Evolutionary conservation across 35 echinoderm and acorn worm species (phyloP).

Genomic region (Apostichopus japonicus): DNA sequence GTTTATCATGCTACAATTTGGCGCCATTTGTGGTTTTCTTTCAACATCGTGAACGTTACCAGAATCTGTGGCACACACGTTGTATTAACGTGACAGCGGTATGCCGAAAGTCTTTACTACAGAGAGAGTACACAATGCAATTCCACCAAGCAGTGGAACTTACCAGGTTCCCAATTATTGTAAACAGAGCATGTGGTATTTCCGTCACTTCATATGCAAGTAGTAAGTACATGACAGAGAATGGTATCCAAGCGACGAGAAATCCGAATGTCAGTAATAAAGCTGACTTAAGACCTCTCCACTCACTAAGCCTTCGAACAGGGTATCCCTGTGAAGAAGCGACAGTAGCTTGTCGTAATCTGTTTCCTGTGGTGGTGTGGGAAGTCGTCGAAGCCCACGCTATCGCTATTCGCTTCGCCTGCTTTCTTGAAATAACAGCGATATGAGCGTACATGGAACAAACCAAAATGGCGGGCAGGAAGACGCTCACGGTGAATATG

Average conservation of each 20-base stretch:
- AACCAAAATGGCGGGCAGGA: slow-evolving; percentile 17
- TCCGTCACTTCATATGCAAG: slow-evolving; percentile 19
- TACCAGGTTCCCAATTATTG: neutral
- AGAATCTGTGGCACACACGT: neutral
- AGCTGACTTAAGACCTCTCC: slow-evolving; percentile 19
- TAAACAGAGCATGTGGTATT: neutral
- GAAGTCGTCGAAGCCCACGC: neutral
- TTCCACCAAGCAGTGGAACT: slow-evolving; percentile 29
- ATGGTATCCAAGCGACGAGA: slow-evolving; percentile 17
- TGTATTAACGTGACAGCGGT: neutral
- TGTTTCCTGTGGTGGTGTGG: no score
- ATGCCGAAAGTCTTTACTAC: slow-evolving; percentile 18
- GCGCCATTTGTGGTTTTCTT: no score
- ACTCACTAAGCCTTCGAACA: slow-evolving; percentile 13
- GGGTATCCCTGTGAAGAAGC: neutral
- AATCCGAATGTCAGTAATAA: slow-evolving; percentile 17
- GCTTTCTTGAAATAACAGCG: neutral
- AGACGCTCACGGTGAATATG: slow-evolving; percentile 14
- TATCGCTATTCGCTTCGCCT: neutral
- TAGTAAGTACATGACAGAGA: slow-evolving; percentile 1
- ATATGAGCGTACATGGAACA: neutral
- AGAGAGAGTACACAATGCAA: slow-evolving; percentile 12
- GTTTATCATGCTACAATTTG: no score
- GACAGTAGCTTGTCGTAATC: no score
- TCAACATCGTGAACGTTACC: neutral